Evolutionary conservation across 2,797 vertebrate species (phyloP).

Genomic region (Phalloptychus januarius): DNA sequence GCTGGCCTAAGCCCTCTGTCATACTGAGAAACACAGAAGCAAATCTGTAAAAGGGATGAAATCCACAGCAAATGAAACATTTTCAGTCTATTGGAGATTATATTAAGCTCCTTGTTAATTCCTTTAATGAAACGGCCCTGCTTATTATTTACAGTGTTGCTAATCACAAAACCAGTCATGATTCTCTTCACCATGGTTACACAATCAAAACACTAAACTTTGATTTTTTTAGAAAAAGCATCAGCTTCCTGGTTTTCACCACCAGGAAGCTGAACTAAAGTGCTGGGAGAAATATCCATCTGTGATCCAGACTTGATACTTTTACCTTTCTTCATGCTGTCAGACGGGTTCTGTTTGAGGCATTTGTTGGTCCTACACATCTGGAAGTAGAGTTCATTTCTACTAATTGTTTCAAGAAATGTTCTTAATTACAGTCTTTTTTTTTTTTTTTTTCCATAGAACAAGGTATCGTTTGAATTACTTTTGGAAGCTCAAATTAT

Average conservation of each 20-base stretch:
- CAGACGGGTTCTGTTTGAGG: not conserved
- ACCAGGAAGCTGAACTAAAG: not conserved
- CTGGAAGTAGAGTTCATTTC: not conserved
- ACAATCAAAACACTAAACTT: not conserved
- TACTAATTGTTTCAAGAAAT: not conserved
- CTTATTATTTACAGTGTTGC: not conserved
- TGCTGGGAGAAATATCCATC: not conserved
- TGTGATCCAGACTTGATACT: not conserved
- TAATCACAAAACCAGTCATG: not conserved
- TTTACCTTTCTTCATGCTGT: not conserved
- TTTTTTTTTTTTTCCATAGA: no score
- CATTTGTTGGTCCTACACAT: not conserved
- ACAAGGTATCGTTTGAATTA: no score
- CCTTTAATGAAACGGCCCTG: not conserved
- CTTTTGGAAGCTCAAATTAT: not conserved
- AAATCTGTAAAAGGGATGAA: not conserved
- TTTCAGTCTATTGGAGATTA: not conserved
- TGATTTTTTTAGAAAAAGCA: not conserved
- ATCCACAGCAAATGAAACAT: not conserved
- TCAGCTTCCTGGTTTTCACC: not conserved
- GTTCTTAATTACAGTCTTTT: not conserved
- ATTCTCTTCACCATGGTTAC: not conserved
- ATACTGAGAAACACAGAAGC: conserved; percentile 80
- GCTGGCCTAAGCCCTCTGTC: conserved; percentile 96
- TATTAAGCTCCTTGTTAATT: not conserved